These are phyloP conservation scores for Lepilemur septentrionalis DNA, from an alignment of 2,797 vertebrate species.

Conservation along the genomic window DNA sequence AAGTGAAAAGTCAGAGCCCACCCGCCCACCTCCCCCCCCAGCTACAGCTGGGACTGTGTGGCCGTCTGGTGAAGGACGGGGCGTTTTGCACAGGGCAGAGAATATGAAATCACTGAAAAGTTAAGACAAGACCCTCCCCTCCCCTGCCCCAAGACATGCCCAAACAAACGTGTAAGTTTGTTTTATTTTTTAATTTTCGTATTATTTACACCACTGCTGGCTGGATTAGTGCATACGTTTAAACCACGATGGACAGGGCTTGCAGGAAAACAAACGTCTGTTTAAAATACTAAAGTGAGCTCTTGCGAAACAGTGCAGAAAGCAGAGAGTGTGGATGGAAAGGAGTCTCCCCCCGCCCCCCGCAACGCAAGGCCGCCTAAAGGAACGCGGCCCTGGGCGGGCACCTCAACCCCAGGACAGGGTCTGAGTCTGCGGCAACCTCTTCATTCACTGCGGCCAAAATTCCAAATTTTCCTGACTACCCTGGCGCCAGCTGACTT, in stretches of 20 bases:
- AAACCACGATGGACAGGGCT: not conserved
- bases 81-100: not conserved
- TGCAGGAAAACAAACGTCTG: not conserved
- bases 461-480: not conserved
- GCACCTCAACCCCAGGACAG: accelerated
- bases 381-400: accelerated
- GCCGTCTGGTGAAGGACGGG: not conserved
- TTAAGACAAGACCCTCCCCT: not conserved
- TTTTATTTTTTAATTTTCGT: no score
- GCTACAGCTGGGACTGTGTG: no score
- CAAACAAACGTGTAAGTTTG: not conserved
- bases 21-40: no score
- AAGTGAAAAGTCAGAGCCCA: not conserved
- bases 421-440: accelerated
- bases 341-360: no score
- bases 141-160: no score
- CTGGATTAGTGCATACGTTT: accelerated
- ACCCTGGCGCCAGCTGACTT: not conserved
- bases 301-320: not conserved
- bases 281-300: not conserved
- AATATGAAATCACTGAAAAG: no score
- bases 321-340: accelerated
- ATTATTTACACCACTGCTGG: no score
- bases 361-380: accelerated
- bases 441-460: not conserved